Percentiles rank a stretch among this genome's conserved stretches.
These are phyloP conservation scores for Heliothis virescens DNA, from an alignment of 1,140 invertebrate species.

Conservation along the genomic window DNA sequence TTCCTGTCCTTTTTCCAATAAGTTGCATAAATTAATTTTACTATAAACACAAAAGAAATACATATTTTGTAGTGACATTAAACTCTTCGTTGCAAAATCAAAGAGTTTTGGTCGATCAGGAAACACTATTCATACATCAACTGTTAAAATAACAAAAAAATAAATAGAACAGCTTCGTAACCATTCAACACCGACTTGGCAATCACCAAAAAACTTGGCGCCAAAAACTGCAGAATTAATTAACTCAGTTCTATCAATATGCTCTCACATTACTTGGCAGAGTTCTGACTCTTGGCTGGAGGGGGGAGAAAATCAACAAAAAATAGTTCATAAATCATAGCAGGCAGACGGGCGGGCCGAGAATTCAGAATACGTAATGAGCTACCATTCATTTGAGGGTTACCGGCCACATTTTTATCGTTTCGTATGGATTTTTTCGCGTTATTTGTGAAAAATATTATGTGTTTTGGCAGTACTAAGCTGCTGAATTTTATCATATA, in stretches of 20 bases:
- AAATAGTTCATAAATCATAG: constrained; percentile 73
- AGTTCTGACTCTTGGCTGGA: constrained; percentile 65
- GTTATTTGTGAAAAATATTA: constrained; percentile 45
- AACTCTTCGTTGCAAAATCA: no score
- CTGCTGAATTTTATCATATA: neutral
- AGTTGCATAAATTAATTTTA: no score
- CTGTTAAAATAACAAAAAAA: neutral
- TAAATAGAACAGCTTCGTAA: neutral
- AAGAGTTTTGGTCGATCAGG: no score
- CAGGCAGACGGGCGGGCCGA: constrained; percentile 67
- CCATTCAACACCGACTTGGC: constrained; percentile 37
- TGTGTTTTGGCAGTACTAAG: constrained; percentile 33
- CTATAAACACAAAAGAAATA: no score
- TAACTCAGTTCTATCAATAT: constrained; percentile 67
- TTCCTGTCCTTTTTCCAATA: no score
- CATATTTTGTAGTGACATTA: no score
- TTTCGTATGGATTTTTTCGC: constrained; percentile 50
- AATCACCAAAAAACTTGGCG: constrained; percentile 34
- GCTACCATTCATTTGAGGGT: constrained; percentile 69
- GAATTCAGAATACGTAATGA: constrained; percentile 71
- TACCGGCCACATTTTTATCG: constrained; percentile 55
- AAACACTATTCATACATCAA: no score
- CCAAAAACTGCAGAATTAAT: constrained; percentile 58
- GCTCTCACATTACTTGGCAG: constrained; percentile 67
- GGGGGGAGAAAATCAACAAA: constrained; percentile 67